phyloP scores from a whole-genome alignment of 2,797 vertebrate species.

The Sternarchorhynchus goeldii region DNA sequence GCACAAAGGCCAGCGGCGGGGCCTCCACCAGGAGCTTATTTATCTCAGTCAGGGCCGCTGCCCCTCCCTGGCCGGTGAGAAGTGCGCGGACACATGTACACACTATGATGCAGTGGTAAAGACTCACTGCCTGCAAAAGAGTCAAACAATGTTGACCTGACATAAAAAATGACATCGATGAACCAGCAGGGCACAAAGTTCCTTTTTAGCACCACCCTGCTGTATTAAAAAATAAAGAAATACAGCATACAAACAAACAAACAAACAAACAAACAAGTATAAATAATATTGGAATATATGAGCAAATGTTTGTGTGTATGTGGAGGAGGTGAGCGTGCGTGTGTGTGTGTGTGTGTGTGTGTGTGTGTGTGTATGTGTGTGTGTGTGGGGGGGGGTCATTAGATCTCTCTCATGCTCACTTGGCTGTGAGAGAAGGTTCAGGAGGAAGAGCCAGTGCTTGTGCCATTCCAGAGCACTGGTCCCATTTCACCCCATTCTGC shows the following conservation, averaged over 20 bases:
- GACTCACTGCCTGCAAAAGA: background rate
- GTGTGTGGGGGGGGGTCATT: constrained; percentile 69
- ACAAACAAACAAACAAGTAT: background rate
- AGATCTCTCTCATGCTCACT: constrained; percentile 79
- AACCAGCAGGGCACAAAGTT: too few species aligned
- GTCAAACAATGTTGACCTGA: too few species aligned
- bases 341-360: constrained; percentile 7
- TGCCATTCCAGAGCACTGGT: constrained; percentile 83
- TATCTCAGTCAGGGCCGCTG: constrained; percentile 53
- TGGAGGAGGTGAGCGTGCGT: too few species aligned
- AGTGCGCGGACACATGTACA: constrained; percentile 4
- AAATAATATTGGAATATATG: too few species aligned
- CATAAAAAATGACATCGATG: too few species aligned
- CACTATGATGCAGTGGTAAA: background rate
- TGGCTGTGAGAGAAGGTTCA: constrained; percentile 72
- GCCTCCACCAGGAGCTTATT: constrained; percentile 71
- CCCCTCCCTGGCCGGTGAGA: constrained; percentile 51
- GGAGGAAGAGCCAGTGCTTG: constrained; percentile 44
- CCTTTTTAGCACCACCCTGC: too few species aligned
- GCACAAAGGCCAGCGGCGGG: constrained; percentile 67
- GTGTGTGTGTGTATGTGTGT: constrained; percentile 50
- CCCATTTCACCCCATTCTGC: constrained; percentile 79
- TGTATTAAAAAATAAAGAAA: too few species aligned
- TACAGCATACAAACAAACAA: too few species aligned
- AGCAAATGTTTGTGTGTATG: too few species aligned